Evolutionary conservation across 2,113 vertebrate species (phyloP).

Genomic region (Calypte anna): DNA sequence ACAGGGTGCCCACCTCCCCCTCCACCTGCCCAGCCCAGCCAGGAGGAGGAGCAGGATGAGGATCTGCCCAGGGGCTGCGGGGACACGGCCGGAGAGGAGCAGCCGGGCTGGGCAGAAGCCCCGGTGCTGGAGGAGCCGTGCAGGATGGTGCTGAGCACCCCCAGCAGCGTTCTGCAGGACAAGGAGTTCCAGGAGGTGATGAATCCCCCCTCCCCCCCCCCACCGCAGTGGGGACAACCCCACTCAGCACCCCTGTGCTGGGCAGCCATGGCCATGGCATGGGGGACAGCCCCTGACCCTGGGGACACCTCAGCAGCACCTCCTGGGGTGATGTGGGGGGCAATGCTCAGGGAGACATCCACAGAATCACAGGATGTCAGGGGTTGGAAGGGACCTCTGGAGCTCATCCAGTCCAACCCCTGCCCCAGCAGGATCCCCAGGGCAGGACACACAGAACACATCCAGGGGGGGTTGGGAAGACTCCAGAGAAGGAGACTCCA

Average conservation of each 20-base stretch:
- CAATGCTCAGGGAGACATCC: no score
- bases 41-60: not conserved
- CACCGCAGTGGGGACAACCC: not conserved
- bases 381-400: no score
- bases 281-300: not conserved
- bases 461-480: no score
- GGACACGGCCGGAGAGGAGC: not conserved
- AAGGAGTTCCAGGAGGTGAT: not conserved
- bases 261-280: not conserved
- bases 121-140: not conserved
- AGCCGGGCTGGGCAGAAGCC: not conserved
- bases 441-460: no score
- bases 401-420: no score
- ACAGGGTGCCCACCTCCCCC: not conserved
- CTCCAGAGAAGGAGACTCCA: no score
- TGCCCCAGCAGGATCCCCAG: no score
- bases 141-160: not conserved
- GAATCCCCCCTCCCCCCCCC: fast-evolving
- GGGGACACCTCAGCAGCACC: no score
- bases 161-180: not conserved
- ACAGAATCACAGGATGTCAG: no score
- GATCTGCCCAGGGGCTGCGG: not conserved
- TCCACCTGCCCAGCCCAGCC: not conserved
- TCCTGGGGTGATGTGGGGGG: no score
- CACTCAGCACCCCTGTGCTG: fast-evolving